Evolutionary conservation across 2,888 invertebrate species (phyloP).

Genomic region (Cephus spinipes): DNA sequence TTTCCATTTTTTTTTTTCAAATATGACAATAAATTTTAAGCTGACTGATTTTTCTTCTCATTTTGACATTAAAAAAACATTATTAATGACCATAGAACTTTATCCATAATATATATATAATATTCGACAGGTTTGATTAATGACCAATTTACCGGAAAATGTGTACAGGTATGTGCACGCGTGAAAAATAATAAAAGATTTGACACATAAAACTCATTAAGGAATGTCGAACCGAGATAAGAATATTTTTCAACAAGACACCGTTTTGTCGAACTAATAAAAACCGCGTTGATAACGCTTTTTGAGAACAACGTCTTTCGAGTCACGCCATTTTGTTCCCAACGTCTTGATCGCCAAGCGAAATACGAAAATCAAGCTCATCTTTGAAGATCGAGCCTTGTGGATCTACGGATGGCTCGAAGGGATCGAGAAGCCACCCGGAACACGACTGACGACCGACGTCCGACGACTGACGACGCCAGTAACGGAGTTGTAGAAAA

Average conservation of each 20-base stretch:
- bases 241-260: neutral
- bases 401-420: neutral
- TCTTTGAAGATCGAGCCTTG: conserved; percentile 22
- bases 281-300: conserved; percentile 56
- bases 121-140: neutral
- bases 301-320: conserved; percentile 45
- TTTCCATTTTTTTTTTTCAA: neutral
- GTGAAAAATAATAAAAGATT: neutral
- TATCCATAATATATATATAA: no score
- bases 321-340: conserved; percentile 45
- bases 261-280: conserved; percentile 32
- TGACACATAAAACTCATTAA: neutral
- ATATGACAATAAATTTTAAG: neutral
- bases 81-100: no score
- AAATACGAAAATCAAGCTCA: conserved; percentile 54
- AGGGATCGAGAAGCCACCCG: neutral
- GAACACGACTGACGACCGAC: neutral
- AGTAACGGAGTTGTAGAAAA: neutral
- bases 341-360: conserved; percentile 47
- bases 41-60: neutral
- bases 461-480: neutral
- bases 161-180: neutral
- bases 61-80: neutral
- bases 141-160: neutral
- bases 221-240: neutral